Evolutionary conservation across 1,140 invertebrate species (phyloP).

Genomic region (Metaphire vulgaris): DNA sequence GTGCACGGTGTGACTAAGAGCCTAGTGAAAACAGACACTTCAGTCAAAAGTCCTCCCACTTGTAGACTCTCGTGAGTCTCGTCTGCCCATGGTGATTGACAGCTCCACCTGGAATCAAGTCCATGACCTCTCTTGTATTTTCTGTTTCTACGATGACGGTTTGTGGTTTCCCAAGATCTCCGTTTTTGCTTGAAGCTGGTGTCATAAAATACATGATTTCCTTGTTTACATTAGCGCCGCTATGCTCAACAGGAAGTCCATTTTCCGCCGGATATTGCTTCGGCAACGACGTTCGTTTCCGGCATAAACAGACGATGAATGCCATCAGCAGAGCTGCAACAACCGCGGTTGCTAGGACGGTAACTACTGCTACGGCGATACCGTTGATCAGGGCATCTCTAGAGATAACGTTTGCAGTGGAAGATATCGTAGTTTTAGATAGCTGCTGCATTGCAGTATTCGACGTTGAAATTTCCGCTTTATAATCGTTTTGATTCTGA

Average conservation of each 20-base stretch:
- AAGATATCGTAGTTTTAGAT: no score
- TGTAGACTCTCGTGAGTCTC: constrained; percentile 26
- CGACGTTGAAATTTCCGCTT: no score
- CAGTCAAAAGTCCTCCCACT: constrained; percentile 29
- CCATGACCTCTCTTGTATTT: constrained; percentile 15
- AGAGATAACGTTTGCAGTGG: no score
- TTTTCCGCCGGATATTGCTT: neutral
- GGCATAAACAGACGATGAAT: neutral
- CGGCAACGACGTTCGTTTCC: neutral
- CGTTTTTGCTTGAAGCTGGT: neutral
- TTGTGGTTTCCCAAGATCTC: neutral
- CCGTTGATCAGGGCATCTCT: no score
- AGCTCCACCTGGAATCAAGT: constrained; percentile 25
- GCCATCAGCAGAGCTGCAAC: neutral
- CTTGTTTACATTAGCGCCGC: neutral
- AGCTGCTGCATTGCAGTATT: no score
- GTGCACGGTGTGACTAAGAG: no score
- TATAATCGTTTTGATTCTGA: no score
- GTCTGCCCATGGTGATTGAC: constrained; percentile 30
- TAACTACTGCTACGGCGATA: neutral
- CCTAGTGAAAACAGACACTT: no score
- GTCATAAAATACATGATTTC: neutral
- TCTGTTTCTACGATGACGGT: neutral
- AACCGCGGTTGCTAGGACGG: neutral
- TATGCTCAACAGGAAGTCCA: neutral